Evolutionary conservation across 2,113 vertebrate species (phyloP).

Genomic region (cat (Felis catus)): F.catus_Fca126_mat1.0 CM031412.1:79884501-79885000

Average conservation of each 20-base stretch:
- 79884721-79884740: not conserved
- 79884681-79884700: not conserved
- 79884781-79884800: not conserved
- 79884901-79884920: not conserved
- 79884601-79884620: not conserved
- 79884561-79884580: not conserved
- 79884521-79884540: not conserved
- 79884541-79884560: not conserved
- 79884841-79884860: not conserved
- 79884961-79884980: not conserved
- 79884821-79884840: not conserved
- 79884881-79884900: not conserved
- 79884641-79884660: not conserved
- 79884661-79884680: not conserved
- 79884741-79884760: not conserved
- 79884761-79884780: not conserved
- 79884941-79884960: not conserved
- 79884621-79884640: too few relatives aligned
- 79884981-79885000: not conserved
- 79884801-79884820: not conserved
- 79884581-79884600: not conserved
- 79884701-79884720: not conserved
- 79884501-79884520: not conserved
- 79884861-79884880: not conserved
- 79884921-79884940: not conserved